Base-by-base conservation (phyloP, 2,888 invertebrate genomes). In the Eupithecia centaureata region DNA sequence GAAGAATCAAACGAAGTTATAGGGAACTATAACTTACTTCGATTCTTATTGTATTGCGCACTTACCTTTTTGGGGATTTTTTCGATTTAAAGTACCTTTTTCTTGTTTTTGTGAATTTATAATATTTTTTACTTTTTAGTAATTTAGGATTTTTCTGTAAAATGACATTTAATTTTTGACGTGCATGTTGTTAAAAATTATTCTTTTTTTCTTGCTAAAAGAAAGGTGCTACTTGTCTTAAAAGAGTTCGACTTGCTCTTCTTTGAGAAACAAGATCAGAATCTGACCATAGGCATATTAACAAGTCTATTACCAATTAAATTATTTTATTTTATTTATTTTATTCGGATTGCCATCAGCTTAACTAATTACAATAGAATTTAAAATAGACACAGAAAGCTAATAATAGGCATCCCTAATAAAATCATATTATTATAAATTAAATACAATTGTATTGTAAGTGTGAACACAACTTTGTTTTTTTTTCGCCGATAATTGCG, bases 71-170 rank as follows among this genome's bases (percentile, higher is more conserved):
- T 42, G 22, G 51, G 56, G 15, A 28, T 64, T 68, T 67, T 68
- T 61, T 42, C 52, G 28, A 38, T 61, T 68, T 61, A 64, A 33
- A 25, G 57, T 22, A n/a, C 15, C 38, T 33, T 68, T 65, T 61
- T 15, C 28, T 42, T 27, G 28, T 65, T 64, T 68, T 68, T 68
- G 25, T 32, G 5, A 30, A 63, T 68, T 64, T 57, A 58, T 35
- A 2, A 47, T 38, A 22, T 59, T 68, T 64, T 68, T 63, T 68
- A 65, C 71, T 63, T 68, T 68, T 64, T 68, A 52, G 27, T 62
- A 73, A 59, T 70, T 61, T 64, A 27, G 5, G 18, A 56, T 54
- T 68, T 64, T 64, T 65, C 42, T 67, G 35, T 61, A 51, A 61
- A 68, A 64, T 68, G 35, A 52, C 38, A 18, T 58, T 61, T 56